Base-by-base conservation (phyloP, 2,888 invertebrate genomes). In the Athalia rosae region DNA sequence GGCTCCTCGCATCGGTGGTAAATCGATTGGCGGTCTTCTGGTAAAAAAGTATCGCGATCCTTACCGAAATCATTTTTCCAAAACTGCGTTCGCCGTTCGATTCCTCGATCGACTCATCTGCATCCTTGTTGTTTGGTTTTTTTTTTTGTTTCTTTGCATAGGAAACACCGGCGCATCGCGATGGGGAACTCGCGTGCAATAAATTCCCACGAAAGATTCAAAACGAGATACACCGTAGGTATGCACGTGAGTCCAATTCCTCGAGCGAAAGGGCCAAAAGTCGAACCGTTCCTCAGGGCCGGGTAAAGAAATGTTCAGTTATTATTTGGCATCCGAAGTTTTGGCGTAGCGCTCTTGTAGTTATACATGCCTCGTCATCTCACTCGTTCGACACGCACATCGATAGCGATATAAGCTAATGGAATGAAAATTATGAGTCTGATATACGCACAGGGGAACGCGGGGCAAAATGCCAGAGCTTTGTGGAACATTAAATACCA, bases 361-460 rank as follows among this genome's bases (percentile, higher is more conserved):
- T 28, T 3, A 3, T n/a, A 4, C 62, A 13, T 45, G 71, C 71
- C 58, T 47, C 45, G 45, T 71, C 69, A 71, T 71, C 56, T 48
- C 9, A 11, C 28, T 45, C 61, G 28, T 13, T 58, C 56, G 71
- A 58, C 71, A 56, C 58, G 58, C 43, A 58, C 71, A 13, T 71
- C 45, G 71, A 71, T 58, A 71, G 71, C 74, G 74, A 74, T 28
- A 28, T 74, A 74, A 62, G 48, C 61, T n/a, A 62, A 61, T 28
- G 74, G 41, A 41, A 62, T 61, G 74, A 74, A 74, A 61, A 74
- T 74, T 28, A 74, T n/a, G 45, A 74, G 61, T 62, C 74, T 61
- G 62, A 74, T 74, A 9, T 64, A 48, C 41, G 48, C n/a, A 3
- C n/a, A n/a, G n/a, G n/a, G n/a, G n/a, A n/a, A n/a, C n/a, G n/a